Base-by-base conservation (phyloP, 2,113 vertebrate species). In the Cyphomyrus discorhynchus region DNA sequence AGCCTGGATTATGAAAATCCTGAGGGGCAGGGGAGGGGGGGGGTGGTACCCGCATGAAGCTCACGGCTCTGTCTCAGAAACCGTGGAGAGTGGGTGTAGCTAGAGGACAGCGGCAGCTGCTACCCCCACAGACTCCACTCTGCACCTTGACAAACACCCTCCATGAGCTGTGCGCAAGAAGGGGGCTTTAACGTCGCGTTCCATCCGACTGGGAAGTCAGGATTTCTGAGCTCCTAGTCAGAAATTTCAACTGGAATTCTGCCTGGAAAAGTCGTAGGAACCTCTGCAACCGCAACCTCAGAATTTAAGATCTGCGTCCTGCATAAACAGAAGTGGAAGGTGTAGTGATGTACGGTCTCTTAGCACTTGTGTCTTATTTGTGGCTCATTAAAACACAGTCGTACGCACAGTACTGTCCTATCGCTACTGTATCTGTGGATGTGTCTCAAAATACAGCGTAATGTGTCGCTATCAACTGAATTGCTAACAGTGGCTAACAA, bases 51-150 rank as follows among this genome's bases (percentile, higher is more conserved):
- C 27, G 89, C 89, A 90, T 10, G 42, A 91, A 90, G 90, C 93
- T 92, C 91, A 93, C 86, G 50, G 88, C 91, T 88, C 91, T 91
- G 92, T 97, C 96, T 97, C 95, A 96, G 24, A 66, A 66, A 31
- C 24, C n/a, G n/a, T 3, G 2, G n/a, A 11, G 24, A 66, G 58
- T 27, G 58, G n/a, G 58, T 27, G n/a, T 11, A 66, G 62, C 62
- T 92, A 95, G 96, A 95, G 95, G 96, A 97, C 97, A 0, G 62
- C 7, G n/a, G 3, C n/a, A 70, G n/a, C 62, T 11, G 9, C n/a
- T 70, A 27, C n/a, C n/a, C n/a, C 58, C n/a, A n/a, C 56, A 3
- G 62, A 66, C 62, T 66, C 24, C 62, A 31, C 9, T 66, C 62
- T 3, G n/a, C 62, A 66, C 62, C 62, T 10, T 66, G 24, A 66